A percentile compares a stretch with the other conserved stretches of the same genome.
These are phyloP conservation scores for Scelioninae gen. 1 DNA, from an alignment of 2,888 invertebrate genomes.

Conservation along the genomic window DNA sequence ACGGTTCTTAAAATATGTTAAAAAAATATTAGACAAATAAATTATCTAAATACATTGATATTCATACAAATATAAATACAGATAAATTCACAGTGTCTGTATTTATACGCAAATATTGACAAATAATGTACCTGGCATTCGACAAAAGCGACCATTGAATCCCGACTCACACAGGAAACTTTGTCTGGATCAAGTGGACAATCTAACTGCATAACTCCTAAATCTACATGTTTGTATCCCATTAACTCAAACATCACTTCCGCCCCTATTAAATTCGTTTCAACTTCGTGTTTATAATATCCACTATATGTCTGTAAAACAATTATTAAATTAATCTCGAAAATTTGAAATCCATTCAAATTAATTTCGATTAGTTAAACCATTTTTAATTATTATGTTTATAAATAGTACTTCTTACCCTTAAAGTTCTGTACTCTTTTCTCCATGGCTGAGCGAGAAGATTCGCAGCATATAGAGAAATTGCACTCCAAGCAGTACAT, in stretches of 20 bases:
- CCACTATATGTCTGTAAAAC: constrained; percentile 91
- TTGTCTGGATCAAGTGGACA: constrained; percentile 93
- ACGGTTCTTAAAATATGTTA: too few species aligned
- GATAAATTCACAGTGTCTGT: too few species aligned
- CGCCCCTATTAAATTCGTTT: constrained; percentile 91
- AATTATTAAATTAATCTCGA: too few species aligned
- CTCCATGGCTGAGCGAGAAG: constrained; percentile 94
- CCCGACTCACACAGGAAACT: constrained; percentile 91
- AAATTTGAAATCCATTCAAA: too few species aligned
- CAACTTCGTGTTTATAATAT: constrained; percentile 94
- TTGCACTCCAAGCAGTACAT: constrained; percentile 92
- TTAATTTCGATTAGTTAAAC: too few species aligned
- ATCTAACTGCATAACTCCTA: constrained; percentile 87
- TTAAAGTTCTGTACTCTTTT: constrained; percentile 92
- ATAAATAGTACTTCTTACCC: constrained; percentile 88
- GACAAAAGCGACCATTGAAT: constrained; percentile 93
- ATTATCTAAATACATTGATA: too few species aligned
- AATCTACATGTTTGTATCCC: constrained; percentile 90
- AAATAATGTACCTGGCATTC: constrained; percentile 90
- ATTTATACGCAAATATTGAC: too few species aligned
- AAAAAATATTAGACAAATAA: too few species aligned
- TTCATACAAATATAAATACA: too few species aligned
- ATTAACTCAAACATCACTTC: constrained; percentile 91
- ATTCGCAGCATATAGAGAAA: constrained; percentile 94
- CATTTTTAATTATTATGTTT: too few species aligned